A percentile compares a stretch with the other conserved stretches of the same genome.
Conservation (phyloP, 2,888 invertebrate species). For the Xylota segnis region DNA sequence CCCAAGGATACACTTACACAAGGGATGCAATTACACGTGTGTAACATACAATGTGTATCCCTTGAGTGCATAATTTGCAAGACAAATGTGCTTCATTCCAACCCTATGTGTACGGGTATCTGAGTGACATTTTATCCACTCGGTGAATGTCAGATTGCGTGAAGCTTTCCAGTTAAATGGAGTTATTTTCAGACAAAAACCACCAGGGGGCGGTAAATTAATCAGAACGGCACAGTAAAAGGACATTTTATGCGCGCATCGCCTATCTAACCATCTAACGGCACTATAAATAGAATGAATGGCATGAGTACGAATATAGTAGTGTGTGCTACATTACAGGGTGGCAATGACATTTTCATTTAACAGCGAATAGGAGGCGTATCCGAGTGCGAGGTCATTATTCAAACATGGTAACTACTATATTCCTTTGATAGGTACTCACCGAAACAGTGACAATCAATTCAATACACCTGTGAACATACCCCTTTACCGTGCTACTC, state of each 20-base stretch:
- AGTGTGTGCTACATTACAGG: conserved; percentile 1
- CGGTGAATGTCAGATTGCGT: conserved; percentile 39
- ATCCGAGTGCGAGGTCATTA: conserved; percentile 37
- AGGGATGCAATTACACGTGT: conserved; percentile 46
- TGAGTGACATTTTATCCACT: conserved; percentile 36
- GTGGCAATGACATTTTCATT: conserved; percentile 61
- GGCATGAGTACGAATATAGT: background rate
- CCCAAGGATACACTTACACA: conserved; percentile 26
- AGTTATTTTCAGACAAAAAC: conserved; percentile 39
- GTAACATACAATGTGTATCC: conserved; percentile 5
- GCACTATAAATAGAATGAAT: conserved; percentile 49
- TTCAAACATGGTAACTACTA: conserved; percentile 15
- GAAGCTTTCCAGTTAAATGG: conserved; percentile 28
- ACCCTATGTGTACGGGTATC: background rate
- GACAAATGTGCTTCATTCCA: conserved; percentile 7
- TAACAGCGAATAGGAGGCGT: background rate
- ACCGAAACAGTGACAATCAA: conserved; percentile 20
- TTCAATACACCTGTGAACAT: background rate
- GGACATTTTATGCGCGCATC: conserved; percentile 17
- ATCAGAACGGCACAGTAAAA: conserved; percentile 42
- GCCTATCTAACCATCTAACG: conserved; percentile 12
- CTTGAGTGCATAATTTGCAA: conserved; percentile 36
- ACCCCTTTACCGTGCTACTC: background rate
- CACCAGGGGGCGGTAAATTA: conserved; percentile 45
- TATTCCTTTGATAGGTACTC: conserved; percentile 4